A percentile compares a stretch with the other conserved stretches of the same genome.
phyloP scores from a whole-genome alignment of 2,113 vertebrate species.

The Zapus hudsonius region DNA sequence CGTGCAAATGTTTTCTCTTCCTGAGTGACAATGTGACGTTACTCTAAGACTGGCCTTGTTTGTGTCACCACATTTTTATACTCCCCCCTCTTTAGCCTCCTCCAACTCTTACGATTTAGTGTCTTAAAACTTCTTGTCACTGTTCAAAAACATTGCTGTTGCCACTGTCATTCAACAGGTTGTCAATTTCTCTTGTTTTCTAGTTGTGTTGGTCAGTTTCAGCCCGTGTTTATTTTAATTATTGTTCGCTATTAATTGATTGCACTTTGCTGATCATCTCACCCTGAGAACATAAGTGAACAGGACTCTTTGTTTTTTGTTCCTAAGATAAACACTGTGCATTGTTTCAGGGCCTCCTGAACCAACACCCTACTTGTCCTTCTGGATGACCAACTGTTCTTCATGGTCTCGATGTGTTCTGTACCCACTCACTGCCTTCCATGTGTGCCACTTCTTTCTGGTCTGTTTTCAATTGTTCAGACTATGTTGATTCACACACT shows the following conservation, averaged over 20 bases:
- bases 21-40: background rate
- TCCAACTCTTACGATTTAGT: background rate
- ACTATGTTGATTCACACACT: background rate
- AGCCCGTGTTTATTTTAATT: constrained; percentile 28
- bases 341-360: background rate
- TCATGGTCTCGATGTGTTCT: background rate
- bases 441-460: background rate
- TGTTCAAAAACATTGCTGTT: background rate
- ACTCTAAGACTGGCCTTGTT: background rate
- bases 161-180: background rate
- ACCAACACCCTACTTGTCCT: background rate
- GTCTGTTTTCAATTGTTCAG: background rate
- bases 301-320: background rate
- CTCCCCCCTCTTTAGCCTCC: background rate
- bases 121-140: background rate
- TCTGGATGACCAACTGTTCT: background rate
- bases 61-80: background rate
- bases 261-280: background rate
- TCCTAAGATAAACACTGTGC: background rate
- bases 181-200: background rate
- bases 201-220: background rate
- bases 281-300: background rate
- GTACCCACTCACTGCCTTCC: background rate
- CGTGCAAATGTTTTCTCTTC: background rate
- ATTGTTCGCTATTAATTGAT: constrained; percentile 15